Percentiles rank a stretch among this genome's conserved stretches.
These are phyloP conservation scores for Eretmodus cyanostictus DNA, from an alignment of 2,113 vertebrate genomes.

Conservation along the genomic window DNA sequence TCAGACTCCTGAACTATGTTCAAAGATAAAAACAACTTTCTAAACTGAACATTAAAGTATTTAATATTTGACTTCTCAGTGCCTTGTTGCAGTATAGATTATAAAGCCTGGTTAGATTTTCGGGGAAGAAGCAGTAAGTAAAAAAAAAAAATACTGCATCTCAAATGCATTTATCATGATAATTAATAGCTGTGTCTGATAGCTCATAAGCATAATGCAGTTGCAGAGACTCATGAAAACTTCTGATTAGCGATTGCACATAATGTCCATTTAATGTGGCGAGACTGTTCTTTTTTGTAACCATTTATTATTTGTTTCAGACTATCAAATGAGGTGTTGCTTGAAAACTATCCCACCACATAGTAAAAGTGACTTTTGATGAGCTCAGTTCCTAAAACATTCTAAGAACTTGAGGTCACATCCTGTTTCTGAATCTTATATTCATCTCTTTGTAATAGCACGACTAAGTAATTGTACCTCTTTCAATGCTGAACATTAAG, in stretches of 20 bases:
- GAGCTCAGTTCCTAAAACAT: background rate
- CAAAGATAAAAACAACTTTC: background rate
- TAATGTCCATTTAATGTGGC: background rate
- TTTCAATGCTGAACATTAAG: background rate
- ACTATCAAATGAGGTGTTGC: background rate
- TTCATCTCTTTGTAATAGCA: background rate
- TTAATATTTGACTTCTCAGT: background rate
- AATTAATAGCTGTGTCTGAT: background rate
- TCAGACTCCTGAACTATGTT: background rate
- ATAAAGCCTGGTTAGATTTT: background rate
- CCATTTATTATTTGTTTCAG: background rate
- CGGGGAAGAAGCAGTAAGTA: background rate
- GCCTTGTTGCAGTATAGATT: background rate
- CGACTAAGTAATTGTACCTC: background rate
- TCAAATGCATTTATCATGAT: background rate
- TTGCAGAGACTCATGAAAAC: background rate
- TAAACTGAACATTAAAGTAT: background rate
- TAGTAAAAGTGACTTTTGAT: background rate
- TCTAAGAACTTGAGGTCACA: background rate
- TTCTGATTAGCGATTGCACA: background rate
- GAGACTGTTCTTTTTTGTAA: background rate
- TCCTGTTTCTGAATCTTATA: background rate
- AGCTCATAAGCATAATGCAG: background rate
- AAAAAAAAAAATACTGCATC: background rate
- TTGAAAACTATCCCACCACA: background rate